Conservation (phyloP, 2,797 vertebrate species). For the Propithecus deckenii region DNA sequence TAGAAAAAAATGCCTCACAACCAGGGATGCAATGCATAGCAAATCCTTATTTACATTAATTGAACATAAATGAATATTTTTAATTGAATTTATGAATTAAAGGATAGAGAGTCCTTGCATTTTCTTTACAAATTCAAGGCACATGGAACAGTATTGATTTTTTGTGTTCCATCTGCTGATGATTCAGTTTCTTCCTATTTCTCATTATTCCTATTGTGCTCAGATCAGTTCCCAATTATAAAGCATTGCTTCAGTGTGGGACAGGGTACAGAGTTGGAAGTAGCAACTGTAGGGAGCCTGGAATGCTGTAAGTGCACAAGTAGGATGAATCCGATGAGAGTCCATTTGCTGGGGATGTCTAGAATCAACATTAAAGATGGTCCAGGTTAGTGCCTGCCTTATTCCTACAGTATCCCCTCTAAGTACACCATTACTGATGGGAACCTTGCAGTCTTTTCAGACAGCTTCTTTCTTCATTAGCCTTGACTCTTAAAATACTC, state of each 20-base stretch:
- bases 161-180: neutral
- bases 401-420: neutral
- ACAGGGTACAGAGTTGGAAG: neutral
- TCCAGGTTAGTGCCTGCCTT: neutral
- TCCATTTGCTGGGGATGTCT: neutral
- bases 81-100: slow-evolving; percentile 3
- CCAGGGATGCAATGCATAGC: slow-evolving; percentile 6
- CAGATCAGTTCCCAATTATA: neutral
- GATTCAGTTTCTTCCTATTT: neutral
- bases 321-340: neutral
- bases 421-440: neutral
- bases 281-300: neutral
- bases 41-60: slow-evolving; percentile 41
- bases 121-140: slow-evolving; percentile 12
- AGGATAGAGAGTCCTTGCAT: neutral
- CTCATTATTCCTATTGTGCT: neutral
- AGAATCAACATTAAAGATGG: neutral
- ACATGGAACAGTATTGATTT: neutral
- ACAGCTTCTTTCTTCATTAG: neutral
- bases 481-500: neutral
- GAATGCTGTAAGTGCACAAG: neutral
- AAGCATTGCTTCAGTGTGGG: neutral
- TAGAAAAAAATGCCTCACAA: slow-evolving; percentile 58
- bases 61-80: slow-evolving; percentile 21
- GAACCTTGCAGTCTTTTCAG: neutral